Evolutionary conservation across 2,888 invertebrate species (phyloP).

Genomic region (Ochropacha duplaris): DNA sequence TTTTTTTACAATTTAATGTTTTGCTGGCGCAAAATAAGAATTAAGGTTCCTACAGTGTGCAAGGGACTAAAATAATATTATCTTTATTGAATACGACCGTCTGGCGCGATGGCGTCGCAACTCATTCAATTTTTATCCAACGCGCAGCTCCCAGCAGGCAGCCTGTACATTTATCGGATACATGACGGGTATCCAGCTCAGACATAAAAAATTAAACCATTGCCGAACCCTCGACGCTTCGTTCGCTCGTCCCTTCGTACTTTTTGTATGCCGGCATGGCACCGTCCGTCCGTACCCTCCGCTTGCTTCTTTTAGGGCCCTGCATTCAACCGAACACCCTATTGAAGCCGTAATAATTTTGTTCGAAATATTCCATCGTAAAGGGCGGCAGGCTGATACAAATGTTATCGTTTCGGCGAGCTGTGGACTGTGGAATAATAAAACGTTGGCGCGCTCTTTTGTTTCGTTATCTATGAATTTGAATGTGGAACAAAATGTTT

Average conservation of each 20-base stretch:
- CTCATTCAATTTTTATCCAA: constrained; percentile 10
- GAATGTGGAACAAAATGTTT: constrained; percentile 23
- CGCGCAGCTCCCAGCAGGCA: constrained; percentile 35
- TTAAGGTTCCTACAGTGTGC: neutral
- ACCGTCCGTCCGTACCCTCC: constrained; percentile 17
- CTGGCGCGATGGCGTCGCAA: neutral
- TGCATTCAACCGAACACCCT: constrained; percentile 51
- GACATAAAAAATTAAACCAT: constrained; percentile 65
- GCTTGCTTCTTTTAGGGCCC: constrained; percentile 50
- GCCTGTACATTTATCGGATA: constrained; percentile 32
- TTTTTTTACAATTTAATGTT: neutral
- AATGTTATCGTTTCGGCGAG: constrained; percentile 36
- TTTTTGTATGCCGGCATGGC: constrained; percentile 54
- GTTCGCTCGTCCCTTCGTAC: constrained; percentile 55
- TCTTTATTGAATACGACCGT: neutral
- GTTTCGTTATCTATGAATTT: constrained; percentile 40
- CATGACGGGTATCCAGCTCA: constrained; percentile 33
- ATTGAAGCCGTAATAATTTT: constrained; percentile 53
- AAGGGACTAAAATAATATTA: neutral
- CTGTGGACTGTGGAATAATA: constrained; percentile 39
- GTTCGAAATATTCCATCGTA: constrained; percentile 38
- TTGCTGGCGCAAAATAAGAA: neutral
- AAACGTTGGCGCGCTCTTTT: constrained; percentile 20
- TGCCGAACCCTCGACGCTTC: constrained; percentile 45
- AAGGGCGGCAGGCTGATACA: constrained; percentile 26